A percentile compares a stretch with the other conserved stretches of the same genome.
These are phyloP conservation scores for Pseudochirops cupreus DNA, from an alignment of 2,797 vertebrate genomes.

Conservation along the genomic window DNA sequence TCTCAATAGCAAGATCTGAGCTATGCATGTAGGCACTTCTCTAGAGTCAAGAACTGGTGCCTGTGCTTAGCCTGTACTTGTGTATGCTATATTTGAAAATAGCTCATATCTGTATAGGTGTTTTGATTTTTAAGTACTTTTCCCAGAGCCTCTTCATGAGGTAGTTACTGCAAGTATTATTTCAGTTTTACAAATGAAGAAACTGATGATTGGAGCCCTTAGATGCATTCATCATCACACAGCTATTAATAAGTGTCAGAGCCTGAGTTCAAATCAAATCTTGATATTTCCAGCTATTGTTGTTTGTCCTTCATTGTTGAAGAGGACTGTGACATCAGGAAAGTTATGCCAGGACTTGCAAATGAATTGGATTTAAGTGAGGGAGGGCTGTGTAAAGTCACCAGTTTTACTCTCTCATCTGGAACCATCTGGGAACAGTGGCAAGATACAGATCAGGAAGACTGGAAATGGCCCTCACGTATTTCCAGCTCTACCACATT, in stretches of 20 bases:
- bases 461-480: too few species aligned
- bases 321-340: too few species aligned
- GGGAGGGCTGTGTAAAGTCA: too few species aligned
- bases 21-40: not conserved
- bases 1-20: not conserved
- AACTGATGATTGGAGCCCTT: not conserved
- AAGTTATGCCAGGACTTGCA: too few species aligned
- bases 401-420: too few species aligned
- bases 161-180: not conserved
- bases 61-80: not conserved
- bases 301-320: too few species aligned
- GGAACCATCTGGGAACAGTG: too few species aligned
- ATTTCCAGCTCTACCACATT: not conserved
- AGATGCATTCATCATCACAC: not conserved
- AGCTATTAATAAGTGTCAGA: not conserved
- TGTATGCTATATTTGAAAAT: not conserved
- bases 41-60: not conserved
- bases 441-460: too few species aligned
- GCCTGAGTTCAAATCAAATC: not conserved
- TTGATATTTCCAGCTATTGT: not conserved
- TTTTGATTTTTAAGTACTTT: not conserved
- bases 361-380: too few species aligned
- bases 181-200: not conserved
- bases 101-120: not conserved
- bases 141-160: not conserved